Percentiles rank a stretch among this genome's conserved stretches.
phyloP scores from a whole-genome alignment of 1,140 invertebrate genomes.

The Dufourea novaeangliae region DNA sequence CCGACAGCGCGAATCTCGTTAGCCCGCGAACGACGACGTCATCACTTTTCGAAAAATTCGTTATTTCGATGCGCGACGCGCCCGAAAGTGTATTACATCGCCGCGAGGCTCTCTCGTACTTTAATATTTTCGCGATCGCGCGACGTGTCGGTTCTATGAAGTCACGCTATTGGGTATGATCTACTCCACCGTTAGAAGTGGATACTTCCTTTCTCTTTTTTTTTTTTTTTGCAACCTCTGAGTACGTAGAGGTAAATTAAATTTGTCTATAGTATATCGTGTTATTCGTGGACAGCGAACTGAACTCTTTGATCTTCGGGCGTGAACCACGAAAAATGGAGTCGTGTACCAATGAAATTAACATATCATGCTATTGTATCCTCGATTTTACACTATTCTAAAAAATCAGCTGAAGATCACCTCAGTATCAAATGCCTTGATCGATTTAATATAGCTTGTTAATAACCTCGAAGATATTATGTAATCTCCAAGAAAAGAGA shows the following conservation, averaged over 20 bases:
- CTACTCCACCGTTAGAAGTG: neutral
- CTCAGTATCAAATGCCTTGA: too few relatives aligned
- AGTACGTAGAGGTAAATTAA: neutral
- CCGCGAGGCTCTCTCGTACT: neutral
- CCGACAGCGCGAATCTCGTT: slow-evolving; percentile 52
- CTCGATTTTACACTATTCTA: too few relatives aligned
- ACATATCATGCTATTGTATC: too few relatives aligned
- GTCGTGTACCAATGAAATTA: too few relatives aligned
- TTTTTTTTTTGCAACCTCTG: neutral
- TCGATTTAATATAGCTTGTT: too few relatives aligned
- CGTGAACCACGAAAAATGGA: too few relatives aligned
- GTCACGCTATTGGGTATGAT: neutral
- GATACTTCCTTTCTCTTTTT: neutral
- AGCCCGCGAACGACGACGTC: slow-evolving; percentile 38
- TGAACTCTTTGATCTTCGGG: neutral
- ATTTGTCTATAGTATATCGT: neutral
- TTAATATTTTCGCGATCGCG: slow-evolving; percentile 37
- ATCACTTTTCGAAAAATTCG: slow-evolving; percentile 56
- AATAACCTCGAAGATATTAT: too few relatives aligned
- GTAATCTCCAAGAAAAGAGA: too few relatives aligned
- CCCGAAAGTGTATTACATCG: slow-evolving; percentile 19
- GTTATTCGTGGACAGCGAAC: neutral
- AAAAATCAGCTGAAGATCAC: too few relatives aligned
- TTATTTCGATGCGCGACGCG: slow-evolving; percentile 28
- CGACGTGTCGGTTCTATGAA: neutral